Evolutionary conservation across 2,888 invertebrate genomes (phyloP), one percentile per base, ranked within the genome.

Genomic region (Herminia tarsipennalis): DNA sequence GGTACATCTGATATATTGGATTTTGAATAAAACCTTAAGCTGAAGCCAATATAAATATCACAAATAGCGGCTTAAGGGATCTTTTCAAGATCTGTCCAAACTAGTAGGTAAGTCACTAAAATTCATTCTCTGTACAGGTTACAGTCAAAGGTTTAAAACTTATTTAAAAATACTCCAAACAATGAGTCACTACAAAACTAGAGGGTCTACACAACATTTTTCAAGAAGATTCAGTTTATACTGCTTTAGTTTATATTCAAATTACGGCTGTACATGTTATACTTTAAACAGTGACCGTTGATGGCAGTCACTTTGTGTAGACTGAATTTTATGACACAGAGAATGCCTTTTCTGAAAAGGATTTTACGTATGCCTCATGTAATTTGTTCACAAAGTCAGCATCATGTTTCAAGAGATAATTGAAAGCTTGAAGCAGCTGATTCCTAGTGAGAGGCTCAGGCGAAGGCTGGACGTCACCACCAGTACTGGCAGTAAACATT

Each of bases 301-400:
- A 76, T 61, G 67, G 72, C 74, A 78, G 81, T 57, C 66, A 67
- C 74, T 49, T 74, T 69, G 61, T 38, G 54, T 72, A 76, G 50
- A 76, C 77, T 73, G 66, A 76, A 75, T 73, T 78, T 87, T 91
- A 91, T 78, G 90, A 91, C 66, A 90, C 90, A 45, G 90, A 90
- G 68, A 86, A 90, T 42, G 88, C 77, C 73, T 91, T 91, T 76
- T 96, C 95, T 76, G 95, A 93, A 74, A 96, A 95, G 20, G 96
- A 96, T 86, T 97, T 96, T 10, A 98, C 95, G 80, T 98, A 98
- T 40, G 97, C 98, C 87, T 98, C 97, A 78, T 98, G 98, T 54
- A 98, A 92, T 83, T 96, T 97, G 75, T 95, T 95, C 21, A 97
- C 94, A 88, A 98, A 98, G 63, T 96, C 96, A 20, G 95, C 93